phyloP scores from a whole-genome alignment of 2,113 vertebrate species.

The Malurus melanocephalus region DNA sequence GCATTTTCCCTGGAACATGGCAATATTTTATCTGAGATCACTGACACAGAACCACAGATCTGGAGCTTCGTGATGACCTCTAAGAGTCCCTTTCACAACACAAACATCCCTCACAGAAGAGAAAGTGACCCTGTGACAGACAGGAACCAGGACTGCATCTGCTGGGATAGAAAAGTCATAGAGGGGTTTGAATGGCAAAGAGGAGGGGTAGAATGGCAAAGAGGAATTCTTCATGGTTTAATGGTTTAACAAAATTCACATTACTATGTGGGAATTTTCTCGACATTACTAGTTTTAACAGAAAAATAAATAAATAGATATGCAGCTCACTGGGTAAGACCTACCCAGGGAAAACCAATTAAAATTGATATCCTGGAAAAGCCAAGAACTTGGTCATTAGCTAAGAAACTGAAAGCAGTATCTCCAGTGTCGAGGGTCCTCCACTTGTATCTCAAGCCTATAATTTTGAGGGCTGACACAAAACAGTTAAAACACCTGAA shows the following conservation, averaged over 20 bases:
- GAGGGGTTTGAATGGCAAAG: neutral
- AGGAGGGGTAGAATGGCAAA: neutral
- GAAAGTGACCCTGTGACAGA: accelerated
- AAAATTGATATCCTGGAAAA: neutral
- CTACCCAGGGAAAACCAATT: neutral
- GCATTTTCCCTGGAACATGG: neutral
- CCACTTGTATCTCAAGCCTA: neutral
- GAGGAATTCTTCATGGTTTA: neutral
- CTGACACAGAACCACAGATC: neutral
- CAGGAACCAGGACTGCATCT: neutral
- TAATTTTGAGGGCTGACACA: neutral
- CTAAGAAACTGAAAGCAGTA: neutral
- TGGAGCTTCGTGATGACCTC: neutral
- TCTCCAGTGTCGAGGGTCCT: neutral
- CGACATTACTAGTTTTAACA: neutral
- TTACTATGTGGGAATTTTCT: no score
- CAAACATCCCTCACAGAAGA: neutral
- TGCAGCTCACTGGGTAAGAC: neutral
- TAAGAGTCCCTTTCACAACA: neutral
- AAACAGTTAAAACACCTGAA: neutral
- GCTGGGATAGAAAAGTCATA: neutral
- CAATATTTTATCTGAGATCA: neutral
- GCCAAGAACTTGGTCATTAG: neutral
- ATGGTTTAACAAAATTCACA: neutral
- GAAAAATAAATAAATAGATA: neutral